phyloP scores from a whole-genome alignment of 2,797 vertebrate species.

The Lithobates sylvaticus region DNA sequence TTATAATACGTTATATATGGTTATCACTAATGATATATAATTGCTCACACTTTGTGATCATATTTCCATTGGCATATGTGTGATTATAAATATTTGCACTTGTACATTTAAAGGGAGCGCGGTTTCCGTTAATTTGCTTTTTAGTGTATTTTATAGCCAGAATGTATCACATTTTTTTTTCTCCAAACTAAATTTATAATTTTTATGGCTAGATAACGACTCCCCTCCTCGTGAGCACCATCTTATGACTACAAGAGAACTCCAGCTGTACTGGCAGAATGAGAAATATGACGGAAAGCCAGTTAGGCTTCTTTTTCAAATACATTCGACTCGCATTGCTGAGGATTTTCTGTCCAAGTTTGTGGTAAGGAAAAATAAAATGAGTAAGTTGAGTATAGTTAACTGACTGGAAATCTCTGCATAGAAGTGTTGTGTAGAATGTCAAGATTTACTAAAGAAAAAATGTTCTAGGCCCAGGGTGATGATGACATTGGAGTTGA shows the following conservation, averaged over 20 bases:
- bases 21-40: too few species aligned
- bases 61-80: too few species aligned
- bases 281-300: constrained; percentile 78
- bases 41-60: too few species aligned
- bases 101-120: too few species aligned
- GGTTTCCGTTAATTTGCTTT: too few species aligned
- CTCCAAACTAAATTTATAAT: neutral
- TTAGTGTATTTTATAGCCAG: neutral
- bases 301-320: constrained; percentile 86
- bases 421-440: neutral
- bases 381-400: neutral
- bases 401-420: neutral
- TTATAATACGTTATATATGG: too few species aligned
- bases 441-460: too few species aligned
- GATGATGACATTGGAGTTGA: too few species aligned
- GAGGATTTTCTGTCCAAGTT: constrained; percentile 80
- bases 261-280: constrained; percentile 86
- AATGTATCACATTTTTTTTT: neutral
- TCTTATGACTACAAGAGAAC: constrained; percentile 89
- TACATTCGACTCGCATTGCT: constrained; percentile 79
- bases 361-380: constrained; percentile 79
- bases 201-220: constrained; percentile 48
- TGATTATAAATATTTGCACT: too few species aligned
- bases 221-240: constrained; percentile 67
- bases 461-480: too few species aligned